Evolutionary conservation across 2,113 vertebrate species (phyloP).

Genomic region (Orcinus orca): DNA sequence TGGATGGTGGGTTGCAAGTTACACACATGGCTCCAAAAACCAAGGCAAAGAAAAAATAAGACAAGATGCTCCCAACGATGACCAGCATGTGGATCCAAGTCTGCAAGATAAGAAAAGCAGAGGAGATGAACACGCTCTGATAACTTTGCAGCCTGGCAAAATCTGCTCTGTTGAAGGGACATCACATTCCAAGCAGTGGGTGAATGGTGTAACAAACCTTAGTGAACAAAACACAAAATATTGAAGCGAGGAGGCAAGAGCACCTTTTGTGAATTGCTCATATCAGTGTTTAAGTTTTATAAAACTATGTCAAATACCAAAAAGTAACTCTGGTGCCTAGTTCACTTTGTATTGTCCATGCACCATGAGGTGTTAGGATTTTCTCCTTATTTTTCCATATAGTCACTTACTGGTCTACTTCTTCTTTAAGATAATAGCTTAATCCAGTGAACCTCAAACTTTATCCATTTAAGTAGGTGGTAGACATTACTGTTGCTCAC

Average conservation of each 20-base stretch:
- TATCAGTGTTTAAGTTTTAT: background rate
- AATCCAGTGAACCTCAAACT: background rate
- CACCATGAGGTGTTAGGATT: background rate
- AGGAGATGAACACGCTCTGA: background rate
- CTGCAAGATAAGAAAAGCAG: constrained; percentile 79
- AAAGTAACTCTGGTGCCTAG: background rate
- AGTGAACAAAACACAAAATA: background rate
- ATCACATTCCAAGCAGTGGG: background rate
- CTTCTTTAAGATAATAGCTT: background rate
- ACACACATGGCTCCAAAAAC: constrained; percentile 86
- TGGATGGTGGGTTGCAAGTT: constrained; percentile 87
- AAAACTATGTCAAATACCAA: background rate
- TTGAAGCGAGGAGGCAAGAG: background rate
- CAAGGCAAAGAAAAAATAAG: constrained; percentile 88
- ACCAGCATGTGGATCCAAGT: constrained; percentile 89
- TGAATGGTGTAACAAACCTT: background rate
- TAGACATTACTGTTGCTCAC: background rate
- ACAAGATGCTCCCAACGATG: constrained; percentile 81
- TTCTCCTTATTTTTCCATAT: background rate
- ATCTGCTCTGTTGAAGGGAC: background rate
- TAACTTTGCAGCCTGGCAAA: background rate
- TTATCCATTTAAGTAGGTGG: background rate
- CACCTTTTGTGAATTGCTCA: background rate
- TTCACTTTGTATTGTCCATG: background rate
- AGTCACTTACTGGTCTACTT: background rate